phyloP scores from a whole-genome alignment of 1,140 invertebrate genomes.

The Panulirus ornatus region DNA sequence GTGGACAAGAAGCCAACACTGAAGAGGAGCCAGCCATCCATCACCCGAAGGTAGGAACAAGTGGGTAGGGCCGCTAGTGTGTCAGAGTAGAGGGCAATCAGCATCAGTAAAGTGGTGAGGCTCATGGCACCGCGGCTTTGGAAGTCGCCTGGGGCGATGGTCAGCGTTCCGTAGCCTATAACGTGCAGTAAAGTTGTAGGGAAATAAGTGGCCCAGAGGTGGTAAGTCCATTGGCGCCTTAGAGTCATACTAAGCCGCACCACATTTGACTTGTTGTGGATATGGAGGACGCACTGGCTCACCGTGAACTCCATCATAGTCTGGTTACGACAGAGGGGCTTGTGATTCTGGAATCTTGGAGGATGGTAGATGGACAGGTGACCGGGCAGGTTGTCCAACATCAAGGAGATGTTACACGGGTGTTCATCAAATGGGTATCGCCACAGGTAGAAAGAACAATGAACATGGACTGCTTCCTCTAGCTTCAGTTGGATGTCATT shows the following conservation, averaged over 20 bases:
- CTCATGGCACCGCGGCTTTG: slow-evolving; percentile 47
- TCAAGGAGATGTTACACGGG: slow-evolving; percentile 12
- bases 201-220: slow-evolving; percentile 42
- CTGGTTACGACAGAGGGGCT: not conserved
- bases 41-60: slow-evolving; percentile 26
- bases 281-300: slow-evolving; percentile 1
- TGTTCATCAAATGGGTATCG: slow-evolving; percentile 37
- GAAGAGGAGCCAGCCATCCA: slow-evolving; percentile 48
- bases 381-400: slow-evolving; percentile 5
- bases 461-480: not conserved
- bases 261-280: slow-evolving; percentile 24
- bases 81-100: slow-evolving; percentile 46
- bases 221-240: not conserved
- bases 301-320: slow-evolving; percentile 21
- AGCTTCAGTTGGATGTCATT: not conserved
- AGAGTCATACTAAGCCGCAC: slow-evolving; percentile 2
- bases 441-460: too few relatives aligned
- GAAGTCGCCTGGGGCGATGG: slow-evolving; percentile 3
- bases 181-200: slow-evolving; percentile 27
- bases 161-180: slow-evolving; percentile 33
- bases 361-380: slow-evolving; percentile 27
- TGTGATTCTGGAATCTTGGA: not conserved
- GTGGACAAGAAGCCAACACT: slow-evolving; percentile 18
- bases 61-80: slow-evolving; percentile 30
- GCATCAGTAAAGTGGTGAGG: slow-evolving; percentile 21